Conservation (phyloP, 30 jellyfish, hydroid and myxozoan genomes). For the Turritopsis rubra region DNA sequence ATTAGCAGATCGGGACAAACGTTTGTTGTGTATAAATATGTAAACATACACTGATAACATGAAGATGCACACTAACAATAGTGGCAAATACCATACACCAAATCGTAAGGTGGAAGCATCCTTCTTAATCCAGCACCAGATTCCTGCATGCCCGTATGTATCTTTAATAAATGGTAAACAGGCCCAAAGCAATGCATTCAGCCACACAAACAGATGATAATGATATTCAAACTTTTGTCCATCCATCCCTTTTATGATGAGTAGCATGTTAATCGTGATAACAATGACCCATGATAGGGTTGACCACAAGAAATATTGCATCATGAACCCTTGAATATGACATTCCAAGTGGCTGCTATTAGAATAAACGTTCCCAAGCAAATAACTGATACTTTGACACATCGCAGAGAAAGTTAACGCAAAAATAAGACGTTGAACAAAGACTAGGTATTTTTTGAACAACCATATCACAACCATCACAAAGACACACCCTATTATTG, state of each 20-base stretch:
- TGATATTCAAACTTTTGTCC: slow-evolving; percentile 43
- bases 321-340: slow-evolving; percentile 77
- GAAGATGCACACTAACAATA: not conserved
- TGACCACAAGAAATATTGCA: slow-evolving; percentile 93
- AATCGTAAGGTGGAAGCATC: slow-evolving; percentile 35
- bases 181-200: slow-evolving; percentile 76
- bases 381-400: slow-evolving; percentile 56
- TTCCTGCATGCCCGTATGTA: slow-evolving; percentile 97
- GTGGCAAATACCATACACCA: slow-evolving; percentile 51
- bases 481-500: slow-evolving; percentile 61
- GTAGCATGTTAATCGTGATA: slow-evolving; percentile 53
- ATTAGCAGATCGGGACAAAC: not conserved
- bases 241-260: slow-evolving; percentile 38
- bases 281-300: slow-evolving; percentile 84
- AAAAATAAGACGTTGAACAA: slow-evolving; percentile 70
- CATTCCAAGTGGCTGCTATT: slow-evolving; percentile 39
- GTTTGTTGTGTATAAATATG: slow-evolving; percentile 2
- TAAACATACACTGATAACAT: not conserved
- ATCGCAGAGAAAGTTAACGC: slow-evolving; percentile 66
- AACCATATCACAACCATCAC: slow-evolving; percentile 64
- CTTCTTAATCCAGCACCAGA: slow-evolving; percentile 64
- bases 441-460: slow-evolving; percentile 57
- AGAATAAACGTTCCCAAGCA: slow-evolving; percentile 74
- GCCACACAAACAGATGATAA: slow-evolving; percentile 70
- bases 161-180: slow-evolving; percentile 63